Base-by-base conservation (phyloP, 2,888 invertebrate species). In the Icerya purchasi region DNA sequence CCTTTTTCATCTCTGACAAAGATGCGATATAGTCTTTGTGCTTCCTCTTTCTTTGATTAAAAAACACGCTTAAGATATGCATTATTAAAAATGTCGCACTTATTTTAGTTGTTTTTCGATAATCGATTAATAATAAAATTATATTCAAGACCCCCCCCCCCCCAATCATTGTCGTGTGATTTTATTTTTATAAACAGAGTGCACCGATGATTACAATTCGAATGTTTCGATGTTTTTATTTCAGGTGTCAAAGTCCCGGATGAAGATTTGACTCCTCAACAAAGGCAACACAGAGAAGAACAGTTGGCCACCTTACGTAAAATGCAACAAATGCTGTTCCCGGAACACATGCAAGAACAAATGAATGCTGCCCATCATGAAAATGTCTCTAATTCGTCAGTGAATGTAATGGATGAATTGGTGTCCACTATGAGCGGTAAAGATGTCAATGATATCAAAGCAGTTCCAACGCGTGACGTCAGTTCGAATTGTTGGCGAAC, bases 261-360 rank as follows among this genome's bases (percentile, higher is more conserved):
- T 73, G 94, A 94, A 74, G 92, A 93, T 73, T 76, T 96, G 67
- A 96, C 96, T 58, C 93, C 94, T 49, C 91, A 94, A 71, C 94
- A 96, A 71, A 79, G 91, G 59, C 89, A 91, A 64, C 90, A 92
- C 70, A 79, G 96, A 62, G 93, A 93, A 72, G 90, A 90, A 68
- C 88, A 92, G 68, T 75, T 96, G 56, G 93, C 92, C 3, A 90
- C 86, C 62, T 78, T 96, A 63, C 75, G 86, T 63, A 91, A 92
- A 75, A 89, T 94, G 83, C 87, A 92, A 67, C 86, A 90, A 71
- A 83, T 91, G 78, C 73, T 94, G 60, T 91, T 91, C 74, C 90
- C 90, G 0, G 91, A 91, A 69, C 72, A 66, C 22, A 54, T 50
- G n/a, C 56, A 56, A 19, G 20, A 19, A 14, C 22, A 19, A 25